phyloP scores from a whole-genome alignment of 2,888 invertebrate genomes.

The Ophion ventricosus region DNA sequence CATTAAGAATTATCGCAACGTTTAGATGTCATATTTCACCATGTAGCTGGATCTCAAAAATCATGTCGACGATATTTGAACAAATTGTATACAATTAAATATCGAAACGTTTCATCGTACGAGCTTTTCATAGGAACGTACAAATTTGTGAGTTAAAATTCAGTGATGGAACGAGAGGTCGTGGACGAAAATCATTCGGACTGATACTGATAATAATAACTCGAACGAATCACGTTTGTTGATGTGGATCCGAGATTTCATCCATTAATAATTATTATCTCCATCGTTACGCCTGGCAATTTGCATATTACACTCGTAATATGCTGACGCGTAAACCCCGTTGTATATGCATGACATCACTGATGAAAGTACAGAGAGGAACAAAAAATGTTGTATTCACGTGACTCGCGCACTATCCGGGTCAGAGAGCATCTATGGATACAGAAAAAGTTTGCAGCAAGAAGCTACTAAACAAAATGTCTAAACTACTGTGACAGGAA shows the following conservation, averaged over 20 bases:
- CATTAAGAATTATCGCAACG: neutral
- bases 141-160: neutral
- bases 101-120: constrained; percentile 1
- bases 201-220: constrained; percentile 44
- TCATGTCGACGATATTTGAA: neutral
- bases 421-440: constrained; percentile 35
- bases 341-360: constrained; percentile 23
- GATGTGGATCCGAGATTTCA: constrained; percentile 48
- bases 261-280: constrained; percentile 60
- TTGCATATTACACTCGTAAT: constrained; percentile 55
- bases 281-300: constrained; percentile 41
- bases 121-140: neutral
- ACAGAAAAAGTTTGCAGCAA: neutral
- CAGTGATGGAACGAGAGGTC: constrained; percentile 13
- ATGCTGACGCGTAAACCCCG: constrained; percentile 43
- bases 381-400: constrained; percentile 21
- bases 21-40: neutral
- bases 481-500: neutral
- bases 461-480: neutral
- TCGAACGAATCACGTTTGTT: constrained; percentile 52
- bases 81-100: constrained; percentile 16
- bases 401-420: constrained; percentile 19
- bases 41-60: neutral
- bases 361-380: neutral
- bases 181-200: constrained; percentile 38